phyloP scores from a whole-genome alignment of 2,888 invertebrate genomes.

The Ormyrus pomaceus region DNA sequence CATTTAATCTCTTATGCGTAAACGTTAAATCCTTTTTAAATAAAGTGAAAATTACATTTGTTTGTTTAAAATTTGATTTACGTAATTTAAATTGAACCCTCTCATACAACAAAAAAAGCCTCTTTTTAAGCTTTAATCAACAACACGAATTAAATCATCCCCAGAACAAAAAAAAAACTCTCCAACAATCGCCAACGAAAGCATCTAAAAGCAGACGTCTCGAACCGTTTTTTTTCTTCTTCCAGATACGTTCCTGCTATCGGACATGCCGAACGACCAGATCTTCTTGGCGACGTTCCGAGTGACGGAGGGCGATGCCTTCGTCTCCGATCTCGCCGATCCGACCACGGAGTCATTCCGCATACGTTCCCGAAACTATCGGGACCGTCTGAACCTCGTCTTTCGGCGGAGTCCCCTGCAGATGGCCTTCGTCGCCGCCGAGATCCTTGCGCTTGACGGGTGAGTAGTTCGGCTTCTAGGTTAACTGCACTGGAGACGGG shows the following conservation, averaged over 20 bases:
- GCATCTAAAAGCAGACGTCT: too few relatives aligned
- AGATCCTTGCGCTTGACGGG: conserved; percentile 91
- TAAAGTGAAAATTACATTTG: too few relatives aligned
- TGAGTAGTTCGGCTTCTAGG: conserved; percentile 73
- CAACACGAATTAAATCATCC: neutral
- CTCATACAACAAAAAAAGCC: neutral
- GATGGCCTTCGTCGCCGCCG: conserved; percentile 86
- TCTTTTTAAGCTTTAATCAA: neutral
- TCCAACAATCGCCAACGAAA: too few relatives aligned
- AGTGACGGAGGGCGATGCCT: conserved; percentile 83
- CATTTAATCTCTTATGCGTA: too few relatives aligned
- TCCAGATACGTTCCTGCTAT: conserved; percentile 85
- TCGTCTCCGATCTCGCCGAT: conserved; percentile 82
- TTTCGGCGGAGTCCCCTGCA: conserved; percentile 85
- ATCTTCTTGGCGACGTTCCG: conserved; percentile 89
- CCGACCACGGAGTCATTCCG: conserved; percentile 84
- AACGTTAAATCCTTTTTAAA: too few relatives aligned
- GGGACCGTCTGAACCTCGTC: conserved; percentile 85
- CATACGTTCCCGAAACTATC: conserved; percentile 84
- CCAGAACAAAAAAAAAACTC: neutral
- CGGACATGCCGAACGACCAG: conserved; percentile 86
- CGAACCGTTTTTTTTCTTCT: conserved; percentile 59
- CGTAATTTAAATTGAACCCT: neutral
- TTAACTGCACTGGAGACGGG: neutral
- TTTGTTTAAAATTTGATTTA: too few relatives aligned